These are phyloP conservation scores for Sebastes kiyomatsui DNA, from an alignment of 2,797 vertebrate species.

Conservation along the genomic window DNA sequence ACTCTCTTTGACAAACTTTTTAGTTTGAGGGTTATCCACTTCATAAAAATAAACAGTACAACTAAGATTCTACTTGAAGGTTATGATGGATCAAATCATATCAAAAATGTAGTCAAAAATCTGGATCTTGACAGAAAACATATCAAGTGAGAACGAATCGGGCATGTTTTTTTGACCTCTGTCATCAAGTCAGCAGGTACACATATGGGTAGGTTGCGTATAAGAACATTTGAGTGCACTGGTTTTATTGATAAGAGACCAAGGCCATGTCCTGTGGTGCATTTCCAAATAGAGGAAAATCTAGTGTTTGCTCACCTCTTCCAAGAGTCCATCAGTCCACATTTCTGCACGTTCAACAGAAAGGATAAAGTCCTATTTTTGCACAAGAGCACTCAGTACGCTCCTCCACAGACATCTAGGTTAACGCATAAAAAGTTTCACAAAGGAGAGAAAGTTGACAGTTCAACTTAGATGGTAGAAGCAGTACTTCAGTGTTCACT, in stretches of 20 bases:
- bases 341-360: slow-evolving; percentile 48
- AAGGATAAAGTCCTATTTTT: slow-evolving; percentile 63
- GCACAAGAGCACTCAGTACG: slow-evolving; percentile 3
- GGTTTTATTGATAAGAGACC: slow-evolving; percentile 60
- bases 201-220: neutral
- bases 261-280: slow-evolving; percentile 67
- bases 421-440: neutral
- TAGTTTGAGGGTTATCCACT: neutral
- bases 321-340: slow-evolving; percentile 67
- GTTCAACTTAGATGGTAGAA: neutral
- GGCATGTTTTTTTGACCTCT: slow-evolving; percentile 4
- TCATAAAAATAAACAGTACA: neutral
- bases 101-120: neutral
- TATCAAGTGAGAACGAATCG: neutral
- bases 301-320: slow-evolving; percentile 62
- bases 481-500: neutral
- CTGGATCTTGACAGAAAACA: neutral
- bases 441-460: neutral
- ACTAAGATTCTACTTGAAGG: neutral
- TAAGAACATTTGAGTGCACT: slow-evolving; percentile 11
- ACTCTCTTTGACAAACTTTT: neutral
- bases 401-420: neutral
- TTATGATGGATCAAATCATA: neutral
- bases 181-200: neutral
- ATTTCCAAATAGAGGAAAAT: slow-evolving; percentile 49